Evolutionary conservation across 2,797 vertebrate genomes (phyloP).

Genomic region (Dendrocincla tyrannina): DNA sequence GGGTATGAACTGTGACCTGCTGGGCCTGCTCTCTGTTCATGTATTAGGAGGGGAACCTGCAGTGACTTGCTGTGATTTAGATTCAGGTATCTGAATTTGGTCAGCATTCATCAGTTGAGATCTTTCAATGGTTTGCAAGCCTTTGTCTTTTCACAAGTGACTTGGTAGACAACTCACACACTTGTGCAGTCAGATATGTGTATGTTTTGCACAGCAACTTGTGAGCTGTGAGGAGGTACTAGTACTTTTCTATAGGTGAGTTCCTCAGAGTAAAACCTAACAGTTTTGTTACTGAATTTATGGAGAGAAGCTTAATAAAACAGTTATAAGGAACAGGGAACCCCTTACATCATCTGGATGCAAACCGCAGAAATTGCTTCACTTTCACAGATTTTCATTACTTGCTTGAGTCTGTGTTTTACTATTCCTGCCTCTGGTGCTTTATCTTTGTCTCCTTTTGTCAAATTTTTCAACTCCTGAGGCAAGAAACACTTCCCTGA

Average conservation of each 20-base stretch:
- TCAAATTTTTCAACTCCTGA: neutral
- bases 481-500: neutral
- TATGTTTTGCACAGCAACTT: neutral
- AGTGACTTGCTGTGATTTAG: neutral
- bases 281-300: neutral
- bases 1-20: neutral
- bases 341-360: neutral
- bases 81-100: neutral
- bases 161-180: neutral
- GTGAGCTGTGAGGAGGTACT: neutral
- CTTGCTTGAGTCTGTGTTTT: neutral
- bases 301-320: neutral
- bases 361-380: neutral
- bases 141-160: neutral
- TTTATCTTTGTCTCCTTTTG: neutral
- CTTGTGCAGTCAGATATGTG: rapidly evolving
- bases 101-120: neutral
- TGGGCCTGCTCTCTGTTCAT: rapidly evolving
- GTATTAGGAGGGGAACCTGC: neutral
- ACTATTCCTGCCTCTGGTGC: neutral
- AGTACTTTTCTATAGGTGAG: neutral
- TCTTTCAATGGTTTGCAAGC: neutral
- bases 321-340: neutral
- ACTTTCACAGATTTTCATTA: neutral
- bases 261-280: neutral